Evolutionary conservation across 2,113 vertebrate species (phyloP), one percentile per base, ranked within the genome.

Genomic region (Gambusia holbrooki): DNA sequence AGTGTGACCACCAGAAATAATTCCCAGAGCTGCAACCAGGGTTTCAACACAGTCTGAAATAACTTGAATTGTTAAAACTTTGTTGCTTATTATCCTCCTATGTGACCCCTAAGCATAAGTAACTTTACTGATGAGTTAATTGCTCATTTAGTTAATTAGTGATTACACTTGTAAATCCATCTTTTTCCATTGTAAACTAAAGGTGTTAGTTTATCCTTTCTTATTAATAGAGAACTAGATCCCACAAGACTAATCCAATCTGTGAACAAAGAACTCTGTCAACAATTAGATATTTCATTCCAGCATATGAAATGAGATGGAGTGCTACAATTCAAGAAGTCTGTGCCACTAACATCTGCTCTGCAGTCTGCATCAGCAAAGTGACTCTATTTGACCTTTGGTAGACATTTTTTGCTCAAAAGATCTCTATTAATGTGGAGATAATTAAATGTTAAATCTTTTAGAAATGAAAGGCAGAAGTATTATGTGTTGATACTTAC

Each of bases 401-500:
- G 11, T 68, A 77, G 13, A 86, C 85, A 80, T 62, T 13, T 19
- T 74, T 58, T 82, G 42, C 80, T 74, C 85, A 68, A 79, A 33
- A 48, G 27, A 30, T 76, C 30, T 73, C 54, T n/a, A 30, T 76
- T 77, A 82, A 42, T 29, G 42, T 62, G 61, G 42, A 71, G 54
- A 62, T 29, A 13, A 54, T 62, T 66, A 79, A 62, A 68, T 28
- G 51, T 61, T 77, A 60, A 73, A 61, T 81, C 69, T 3, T 58
- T 66, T 35, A 25, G 7, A 8, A 12, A 27, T 35, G 22, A 30
- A 45, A 15, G 22, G 13, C 2, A 30, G 12, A 71, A 70, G 62
- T n/a, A 27, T 2, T 22, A 64, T 62, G 13, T 33, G 13, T 60
- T 10, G 2, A 30, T 70, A 98, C 97, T 98, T 90, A 99, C 97